Percentiles rank a stretch among this genome's conserved stretches.
phyloP scores from a whole-genome alignment of 2,888 invertebrate genomes.

The Lysandra bellargus region DNA sequence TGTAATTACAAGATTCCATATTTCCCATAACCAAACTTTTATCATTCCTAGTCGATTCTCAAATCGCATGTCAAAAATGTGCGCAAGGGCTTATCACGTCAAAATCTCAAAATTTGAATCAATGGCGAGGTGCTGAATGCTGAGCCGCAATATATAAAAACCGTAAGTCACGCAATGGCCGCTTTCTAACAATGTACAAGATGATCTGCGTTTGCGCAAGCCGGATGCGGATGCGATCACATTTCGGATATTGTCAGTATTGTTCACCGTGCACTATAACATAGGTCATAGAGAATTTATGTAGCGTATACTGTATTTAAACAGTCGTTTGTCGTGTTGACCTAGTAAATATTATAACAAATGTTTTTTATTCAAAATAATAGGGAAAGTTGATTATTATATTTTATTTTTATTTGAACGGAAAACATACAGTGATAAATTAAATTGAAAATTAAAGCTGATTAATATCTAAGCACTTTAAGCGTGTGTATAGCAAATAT shows the following conservation, averaged over 20 bases:
- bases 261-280: conserved; percentile 22
- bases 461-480: no score
- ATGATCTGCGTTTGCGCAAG: conserved; percentile 56
- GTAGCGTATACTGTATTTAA: background rate
- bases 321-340: background rate
- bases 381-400: no score
- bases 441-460: no score
- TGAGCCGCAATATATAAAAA: conserved; percentile 34
- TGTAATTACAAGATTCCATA: no score
- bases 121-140: conserved; percentile 4
- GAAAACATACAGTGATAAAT: no score
- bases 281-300: background rate
- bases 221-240: conserved; percentile 59
- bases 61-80: background rate
- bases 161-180: conserved; percentile 37
- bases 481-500: no score
- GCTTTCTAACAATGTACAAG: conserved; percentile 43
- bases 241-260: conserved; percentile 38
- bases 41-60: background rate
- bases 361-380: background rate
- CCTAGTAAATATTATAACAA: background rate
- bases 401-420: no score
- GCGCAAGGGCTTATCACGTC: background rate
- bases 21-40: no score
- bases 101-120: background rate